Evolutionary conservation across 2,113 vertebrate genomes (phyloP).

Genomic region (Dasyornis broadbenti): DNA sequence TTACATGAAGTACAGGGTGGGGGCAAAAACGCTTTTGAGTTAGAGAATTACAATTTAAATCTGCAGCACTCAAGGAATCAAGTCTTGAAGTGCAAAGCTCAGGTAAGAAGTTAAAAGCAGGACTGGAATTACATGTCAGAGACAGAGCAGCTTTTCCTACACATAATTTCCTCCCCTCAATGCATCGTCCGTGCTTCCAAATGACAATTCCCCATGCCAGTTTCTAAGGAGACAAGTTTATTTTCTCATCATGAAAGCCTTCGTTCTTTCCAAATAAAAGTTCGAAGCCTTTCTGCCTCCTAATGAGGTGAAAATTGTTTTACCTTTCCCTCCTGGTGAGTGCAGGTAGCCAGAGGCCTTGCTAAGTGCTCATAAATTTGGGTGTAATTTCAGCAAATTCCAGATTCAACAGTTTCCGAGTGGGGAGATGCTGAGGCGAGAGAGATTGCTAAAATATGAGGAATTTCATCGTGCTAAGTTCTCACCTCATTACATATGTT

Average conservation of each 20-base stretch:
- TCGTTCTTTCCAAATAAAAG: too few species aligned
- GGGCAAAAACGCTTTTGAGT: background rate
- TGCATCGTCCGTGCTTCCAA: background rate
- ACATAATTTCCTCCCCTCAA: background rate
- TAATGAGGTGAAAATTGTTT: background rate
- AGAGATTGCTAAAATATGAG: background rate
- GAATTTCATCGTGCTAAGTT: background rate
- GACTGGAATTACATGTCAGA: background rate
- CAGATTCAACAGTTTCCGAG: background rate
- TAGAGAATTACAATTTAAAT: background rate
- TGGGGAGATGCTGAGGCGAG: background rate
- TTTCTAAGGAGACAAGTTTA: background rate
- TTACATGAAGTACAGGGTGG: background rate
- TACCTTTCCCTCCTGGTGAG: background rate
- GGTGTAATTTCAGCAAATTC: background rate
- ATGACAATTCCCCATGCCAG: background rate
- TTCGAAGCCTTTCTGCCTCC: background rate
- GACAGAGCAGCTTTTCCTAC: background rate
- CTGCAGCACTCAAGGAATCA: background rate
- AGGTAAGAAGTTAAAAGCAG: background rate
- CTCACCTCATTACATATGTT: background rate
- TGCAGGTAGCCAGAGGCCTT: background rate
- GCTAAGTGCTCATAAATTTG: background rate
- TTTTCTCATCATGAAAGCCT: background rate
- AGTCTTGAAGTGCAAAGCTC: background rate